phyloP scores from a whole-genome alignment of 2,888 invertebrate genomes.

The Alcis repandata region DNA sequence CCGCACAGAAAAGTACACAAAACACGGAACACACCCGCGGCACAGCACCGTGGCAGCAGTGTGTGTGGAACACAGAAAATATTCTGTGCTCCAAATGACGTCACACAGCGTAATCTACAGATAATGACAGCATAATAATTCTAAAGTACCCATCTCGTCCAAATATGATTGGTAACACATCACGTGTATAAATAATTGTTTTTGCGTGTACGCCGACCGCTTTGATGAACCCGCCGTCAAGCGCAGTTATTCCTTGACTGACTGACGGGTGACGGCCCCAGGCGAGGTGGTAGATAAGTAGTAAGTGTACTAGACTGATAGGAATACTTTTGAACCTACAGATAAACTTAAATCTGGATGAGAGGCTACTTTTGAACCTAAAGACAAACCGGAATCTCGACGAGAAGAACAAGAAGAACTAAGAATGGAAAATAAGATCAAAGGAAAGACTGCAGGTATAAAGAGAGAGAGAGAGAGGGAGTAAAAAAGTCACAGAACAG shows the following conservation, averaged over 20 bases:
- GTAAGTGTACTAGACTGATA: no score
- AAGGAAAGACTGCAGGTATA: no score
- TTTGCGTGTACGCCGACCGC: constrained; percentile 39
- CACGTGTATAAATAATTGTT: constrained; percentile 36
- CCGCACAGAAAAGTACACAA: no score
- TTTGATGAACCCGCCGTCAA: constrained; percentile 47
- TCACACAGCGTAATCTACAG: background rate
- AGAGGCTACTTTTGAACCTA: no score
- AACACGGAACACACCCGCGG: no score
- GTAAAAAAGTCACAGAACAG: no score
- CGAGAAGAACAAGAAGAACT: no score
- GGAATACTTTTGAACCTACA: background rate
- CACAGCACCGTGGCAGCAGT: no score
- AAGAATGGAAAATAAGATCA: no score
- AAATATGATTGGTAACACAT: constrained; percentile 34
- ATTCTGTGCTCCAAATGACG: constrained; percentile 1
- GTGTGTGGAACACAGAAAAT: no score
- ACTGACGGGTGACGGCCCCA: constrained; percentile 33
- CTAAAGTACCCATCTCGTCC: constrained; percentile 13
- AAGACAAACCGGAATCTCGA: no score
- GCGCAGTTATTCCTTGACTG: constrained; percentile 37
- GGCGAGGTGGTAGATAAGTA: constrained; percentile 29
- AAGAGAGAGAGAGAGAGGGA: no score
- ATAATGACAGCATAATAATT: constrained; percentile 16
- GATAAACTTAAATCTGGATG: background rate